These are phyloP conservation scores for Myanophis thanlyinensis DNA, from an alignment of 2,113 vertebrate genomes.

Conservation along the genomic window DNA sequence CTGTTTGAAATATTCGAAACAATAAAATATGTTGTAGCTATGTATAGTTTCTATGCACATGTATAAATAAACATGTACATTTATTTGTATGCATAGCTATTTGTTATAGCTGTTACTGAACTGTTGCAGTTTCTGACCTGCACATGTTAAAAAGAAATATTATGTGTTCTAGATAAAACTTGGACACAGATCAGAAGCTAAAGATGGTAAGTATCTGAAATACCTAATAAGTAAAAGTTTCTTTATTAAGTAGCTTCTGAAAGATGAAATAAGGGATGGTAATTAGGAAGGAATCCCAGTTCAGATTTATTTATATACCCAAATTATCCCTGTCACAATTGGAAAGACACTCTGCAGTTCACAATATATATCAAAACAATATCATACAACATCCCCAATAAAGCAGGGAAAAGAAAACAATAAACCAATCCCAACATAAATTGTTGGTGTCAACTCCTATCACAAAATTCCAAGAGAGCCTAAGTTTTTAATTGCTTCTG, in stretches of 20 bases:
- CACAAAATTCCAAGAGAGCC: background rate
- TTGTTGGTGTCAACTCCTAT: background rate
- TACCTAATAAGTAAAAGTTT: background rate
- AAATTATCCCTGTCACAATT: background rate
- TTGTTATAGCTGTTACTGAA: background rate
- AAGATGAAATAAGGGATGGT: background rate
- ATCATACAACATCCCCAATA: background rate
- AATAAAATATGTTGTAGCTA: background rate
- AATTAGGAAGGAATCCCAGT: background rate
- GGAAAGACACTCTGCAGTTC: background rate
- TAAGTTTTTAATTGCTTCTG: background rate
- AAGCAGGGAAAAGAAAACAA: background rate
- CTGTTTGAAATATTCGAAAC: background rate
- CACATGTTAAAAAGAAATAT: background rate
- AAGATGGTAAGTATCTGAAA: slow-evolving; percentile 84
- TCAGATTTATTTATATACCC: background rate
- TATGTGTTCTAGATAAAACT: slow-evolving; percentile 87
- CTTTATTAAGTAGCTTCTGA: background rate
- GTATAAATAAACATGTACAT: background rate
- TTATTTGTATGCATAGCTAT: background rate
- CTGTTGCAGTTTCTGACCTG: background rate
- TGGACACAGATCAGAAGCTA: slow-evolving; percentile 95
- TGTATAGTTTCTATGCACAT: background rate
- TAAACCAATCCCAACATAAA: background rate
- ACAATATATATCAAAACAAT: background rate